phyloP scores from a whole-genome alignment of 2,797 vertebrate species.

The Rousettus madagascariensis region DNA sequence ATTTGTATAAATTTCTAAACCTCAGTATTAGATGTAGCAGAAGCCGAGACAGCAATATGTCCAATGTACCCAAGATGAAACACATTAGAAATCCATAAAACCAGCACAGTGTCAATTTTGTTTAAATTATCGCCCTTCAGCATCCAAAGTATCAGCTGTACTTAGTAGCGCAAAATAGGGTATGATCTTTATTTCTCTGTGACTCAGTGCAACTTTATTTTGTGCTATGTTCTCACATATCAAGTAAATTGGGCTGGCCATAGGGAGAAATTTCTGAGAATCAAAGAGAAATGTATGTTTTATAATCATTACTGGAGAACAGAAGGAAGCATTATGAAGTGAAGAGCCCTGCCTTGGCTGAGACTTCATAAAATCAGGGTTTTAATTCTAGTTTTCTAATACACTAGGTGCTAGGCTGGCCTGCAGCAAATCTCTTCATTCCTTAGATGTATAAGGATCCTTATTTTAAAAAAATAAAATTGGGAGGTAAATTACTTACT shows the following conservation, averaged over 20 bases:
- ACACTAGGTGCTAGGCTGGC: neutral
- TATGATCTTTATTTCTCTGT: conserved; percentile 76
- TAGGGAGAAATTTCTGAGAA: conserved; percentile 70
- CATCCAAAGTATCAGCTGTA: conserved; percentile 70
- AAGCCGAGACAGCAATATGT: conserved; percentile 67
- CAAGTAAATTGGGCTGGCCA: conserved; percentile 77
- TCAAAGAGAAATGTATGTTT: conserved; percentile 72
- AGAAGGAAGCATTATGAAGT: neutral
- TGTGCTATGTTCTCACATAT: conserved; percentile 64
- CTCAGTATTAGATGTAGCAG: conserved; percentile 64
- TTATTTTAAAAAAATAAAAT: neutral
- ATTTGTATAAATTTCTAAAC: conserved; percentile 56
- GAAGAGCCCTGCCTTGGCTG: neutral
- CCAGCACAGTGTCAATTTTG: conserved; percentile 77
- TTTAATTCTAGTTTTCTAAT: conserved; percentile 43
- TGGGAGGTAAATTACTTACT: neutral
- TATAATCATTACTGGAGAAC: conserved; percentile 61
- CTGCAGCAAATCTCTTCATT: neutral
- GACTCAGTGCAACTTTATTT: conserved; percentile 72
- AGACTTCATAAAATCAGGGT: conserved; percentile 51
- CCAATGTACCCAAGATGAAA: conserved; percentile 64
- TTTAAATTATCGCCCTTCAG: conserved; percentile 77
- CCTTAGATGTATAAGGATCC: neutral
- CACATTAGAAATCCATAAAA: conserved; percentile 80
- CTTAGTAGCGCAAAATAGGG: conserved; percentile 74